Base-by-base conservation (phyloP, 1,140 invertebrate genomes). In the Maconellicoccus hirsutus region DNA sequence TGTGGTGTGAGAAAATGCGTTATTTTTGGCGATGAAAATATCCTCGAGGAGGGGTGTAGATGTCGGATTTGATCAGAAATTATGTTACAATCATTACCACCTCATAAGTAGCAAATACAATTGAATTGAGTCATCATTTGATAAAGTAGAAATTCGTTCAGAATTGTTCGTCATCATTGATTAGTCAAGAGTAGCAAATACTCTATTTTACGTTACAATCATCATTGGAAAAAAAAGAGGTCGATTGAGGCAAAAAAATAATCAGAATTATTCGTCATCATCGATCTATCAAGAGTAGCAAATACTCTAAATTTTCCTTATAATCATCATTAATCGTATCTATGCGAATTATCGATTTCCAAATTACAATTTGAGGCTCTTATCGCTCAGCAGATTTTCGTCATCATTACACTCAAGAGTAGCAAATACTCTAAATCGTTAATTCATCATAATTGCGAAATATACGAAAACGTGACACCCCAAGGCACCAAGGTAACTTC, bases 171-270 rank as follows among this genome's bases (percentile, higher is more conserved):
- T 66, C 61, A 66, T 66, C 61, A 66, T 66, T 25, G 8, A 66
- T 66, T 10, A 52, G 6, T 66, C 61, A 23, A 66, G 61, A 66
- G 61, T 66, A 66, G 61, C 61, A 66, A 66, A 66, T 66, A 66
- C 61, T 66, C 61, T 6, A 59, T 6, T 16, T 22, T 25, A 6
- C 3, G 6, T 66, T 6, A 23, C 22, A 23, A 25, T 66, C 61
- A 66, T 66, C 61, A 66, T 66, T 26, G 25, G n/a, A n/a, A n/a
- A n/a, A n/a, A n/a, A n/a, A n/a, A n/a, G n/a, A n/a, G n/a, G n/a
- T n/a, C n/a, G n/a, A n/a, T n/a, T n/a, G n/a, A n/a, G n/a, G n/a
- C n/a, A n/a, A n/a, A n/a, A n/a, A n/a, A n/a, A n/a, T n/a, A 22
- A 23, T 66, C 61, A 66, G 61, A 66, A 16, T 14, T 4, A 25